Percentiles rank a stretch among this genome's conserved stretches.
Evolutionary conservation across 2,113 vertebrate genomes (phyloP).

Genomic region (Oncorhynchus masou): DNA sequence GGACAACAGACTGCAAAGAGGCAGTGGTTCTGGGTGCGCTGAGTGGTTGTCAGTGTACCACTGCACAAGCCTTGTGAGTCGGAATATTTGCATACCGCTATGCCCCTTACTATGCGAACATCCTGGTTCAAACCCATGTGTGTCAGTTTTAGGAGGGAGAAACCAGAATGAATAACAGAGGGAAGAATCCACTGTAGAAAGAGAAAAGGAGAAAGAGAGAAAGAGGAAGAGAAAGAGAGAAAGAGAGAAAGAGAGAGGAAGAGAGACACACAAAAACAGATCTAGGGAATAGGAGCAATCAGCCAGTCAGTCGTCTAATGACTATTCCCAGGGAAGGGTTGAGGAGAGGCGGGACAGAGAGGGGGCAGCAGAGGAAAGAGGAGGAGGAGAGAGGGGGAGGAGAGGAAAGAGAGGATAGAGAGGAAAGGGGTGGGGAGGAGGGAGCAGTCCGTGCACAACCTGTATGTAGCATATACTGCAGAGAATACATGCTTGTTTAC

Average conservation of each 20-base stretch:
- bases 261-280: conserved; percentile 56
- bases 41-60: not conserved
- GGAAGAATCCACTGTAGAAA: conserved; percentile 1
- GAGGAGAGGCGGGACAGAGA: not conserved
- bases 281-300: conserved; percentile 66
- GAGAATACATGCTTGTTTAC: too few relatives aligned
- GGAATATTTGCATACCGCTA: not conserved
- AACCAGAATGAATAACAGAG: conserved; percentile 6
- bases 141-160: conserved; percentile 7
- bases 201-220: too few relatives aligned
- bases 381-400: conserved; percentile 34
- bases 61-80: not conserved
- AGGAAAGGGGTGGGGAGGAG: not conserved
- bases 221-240: too few relatives aligned
- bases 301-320: conserved; percentile 68
- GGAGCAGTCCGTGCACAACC: not conserved
- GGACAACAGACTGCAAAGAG: not conserved
- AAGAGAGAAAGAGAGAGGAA: not conserved
- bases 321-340: conserved; percentile 51
- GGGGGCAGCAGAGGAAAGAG: conserved; percentile 33
- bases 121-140: conserved; percentile 16
- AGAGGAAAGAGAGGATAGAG: conserved; percentile 39
- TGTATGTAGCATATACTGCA: too few relatives aligned
- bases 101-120: conserved; percentile 10
- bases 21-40: not conserved